A percentile compares a stretch with the other conserved stretches of the same genome.
phyloP scores from a whole-genome alignment of 2,113 vertebrate genomes.

The Odobenus rosmarus region DNA sequence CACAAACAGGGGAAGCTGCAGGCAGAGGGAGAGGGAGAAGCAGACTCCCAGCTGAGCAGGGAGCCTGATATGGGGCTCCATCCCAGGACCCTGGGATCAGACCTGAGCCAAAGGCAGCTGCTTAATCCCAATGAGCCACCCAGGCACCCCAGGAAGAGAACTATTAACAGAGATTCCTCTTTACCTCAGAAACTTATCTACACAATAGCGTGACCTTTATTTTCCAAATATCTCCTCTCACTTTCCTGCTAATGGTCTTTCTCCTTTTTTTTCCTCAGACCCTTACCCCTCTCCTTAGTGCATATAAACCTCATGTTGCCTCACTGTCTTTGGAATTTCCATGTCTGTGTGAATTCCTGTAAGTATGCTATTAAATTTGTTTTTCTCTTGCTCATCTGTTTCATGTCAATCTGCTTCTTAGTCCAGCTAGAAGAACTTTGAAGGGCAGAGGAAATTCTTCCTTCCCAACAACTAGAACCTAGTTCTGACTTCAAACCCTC shows the following conservation, averaged over 20 bases:
- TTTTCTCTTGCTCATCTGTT: background rate
- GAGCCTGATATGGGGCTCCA: too few relatives aligned
- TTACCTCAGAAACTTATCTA: background rate
- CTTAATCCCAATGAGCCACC: too few relatives aligned
- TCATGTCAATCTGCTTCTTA: background rate
- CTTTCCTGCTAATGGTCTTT: background rate
- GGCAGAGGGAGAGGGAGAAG: too few relatives aligned
- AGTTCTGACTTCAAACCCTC: background rate
- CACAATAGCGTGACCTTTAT: background rate
- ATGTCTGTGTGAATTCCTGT: background rate
- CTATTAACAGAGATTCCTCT: background rate
- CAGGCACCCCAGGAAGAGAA: too few relatives aligned
- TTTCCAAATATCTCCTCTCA: background rate
- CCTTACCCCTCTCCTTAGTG: background rate
- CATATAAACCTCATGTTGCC: background rate
- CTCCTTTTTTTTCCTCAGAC: background rate
- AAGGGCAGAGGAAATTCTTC: background rate
- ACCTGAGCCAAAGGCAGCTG: too few relatives aligned
- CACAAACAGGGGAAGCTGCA: too few relatives aligned
- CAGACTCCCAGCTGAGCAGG: too few relatives aligned
- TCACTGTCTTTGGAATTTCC: background rate
- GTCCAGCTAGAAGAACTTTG: background rate
- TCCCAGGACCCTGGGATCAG: too few relatives aligned
- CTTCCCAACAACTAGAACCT: background rate
- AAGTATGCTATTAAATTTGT: background rate